phyloP scores from a whole-genome alignment of 2,113 vertebrate species.

The Pimephales promelas region DNA sequence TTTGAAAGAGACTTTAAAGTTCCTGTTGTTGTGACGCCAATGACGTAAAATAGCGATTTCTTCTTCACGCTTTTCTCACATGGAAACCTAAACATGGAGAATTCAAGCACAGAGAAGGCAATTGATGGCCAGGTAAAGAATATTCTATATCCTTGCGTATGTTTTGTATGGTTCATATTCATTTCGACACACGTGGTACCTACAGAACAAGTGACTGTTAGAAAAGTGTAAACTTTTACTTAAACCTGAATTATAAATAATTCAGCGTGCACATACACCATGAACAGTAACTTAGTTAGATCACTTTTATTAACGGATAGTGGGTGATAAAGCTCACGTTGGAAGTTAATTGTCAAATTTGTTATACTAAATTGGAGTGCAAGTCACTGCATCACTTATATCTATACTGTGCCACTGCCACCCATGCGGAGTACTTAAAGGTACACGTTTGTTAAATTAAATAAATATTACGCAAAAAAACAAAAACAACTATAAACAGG shows the following conservation, averaged over 20 bases:
- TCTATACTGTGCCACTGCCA: neutral
- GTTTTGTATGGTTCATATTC: neutral
- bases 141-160: neutral
- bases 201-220: neutral
- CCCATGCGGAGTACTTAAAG: slow-evolving; percentile 7
- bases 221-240: neutral
- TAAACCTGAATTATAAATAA: neutral
- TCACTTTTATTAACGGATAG: neutral
- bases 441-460: neutral
- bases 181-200: neutral
- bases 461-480: neutral
- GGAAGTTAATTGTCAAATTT: neutral
- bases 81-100: slow-evolving; percentile 39
- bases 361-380: neutral
- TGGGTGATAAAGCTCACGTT: neutral
- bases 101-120: neutral
- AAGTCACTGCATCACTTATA: neutral
- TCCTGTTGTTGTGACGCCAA: neutral
- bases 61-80: slow-evolving; percentile 21
- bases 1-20: neutral
- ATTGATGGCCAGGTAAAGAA: neutral
- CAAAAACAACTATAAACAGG: neutral
- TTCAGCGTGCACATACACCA: neutral
- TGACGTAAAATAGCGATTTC: slow-evolving; percentile 19
- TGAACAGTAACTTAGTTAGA: neutral